Conservation (phyloP, 2,797 vertebrate genomes). For the Micropoecilia bifurca region DNA sequence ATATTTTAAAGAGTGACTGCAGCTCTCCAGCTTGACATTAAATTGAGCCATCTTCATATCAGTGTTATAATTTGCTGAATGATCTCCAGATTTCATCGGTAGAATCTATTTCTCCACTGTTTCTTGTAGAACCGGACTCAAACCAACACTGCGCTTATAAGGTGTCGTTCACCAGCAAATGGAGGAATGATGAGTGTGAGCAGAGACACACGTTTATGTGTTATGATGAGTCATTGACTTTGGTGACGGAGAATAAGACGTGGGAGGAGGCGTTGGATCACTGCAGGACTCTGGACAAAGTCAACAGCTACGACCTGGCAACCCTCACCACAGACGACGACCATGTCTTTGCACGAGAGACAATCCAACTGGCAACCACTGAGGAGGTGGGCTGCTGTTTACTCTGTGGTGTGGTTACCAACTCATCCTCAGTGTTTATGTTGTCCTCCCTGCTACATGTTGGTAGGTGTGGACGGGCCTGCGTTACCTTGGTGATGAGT, state of each 20-base stretch:
- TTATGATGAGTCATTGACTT: not conserved
- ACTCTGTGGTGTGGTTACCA: not conserved
- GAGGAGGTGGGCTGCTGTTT: not conserved
- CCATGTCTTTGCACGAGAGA: not conserved
- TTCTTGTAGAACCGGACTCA: not conserved
- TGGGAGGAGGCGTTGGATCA: not conserved
- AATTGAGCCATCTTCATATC: not conserved
- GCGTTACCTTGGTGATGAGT: not conserved
- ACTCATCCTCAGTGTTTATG: not conserved
- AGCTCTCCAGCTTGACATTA: not conserved
- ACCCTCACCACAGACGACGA: not conserved
- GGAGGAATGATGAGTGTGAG: not conserved
- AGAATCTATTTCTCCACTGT: not conserved
- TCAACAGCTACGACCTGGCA: not conserved
- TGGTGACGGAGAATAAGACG: not conserved
- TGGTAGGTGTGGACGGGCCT: slow-evolving; percentile 8
- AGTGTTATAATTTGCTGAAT: not conserved
- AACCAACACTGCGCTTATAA: not conserved
- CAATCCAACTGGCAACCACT: not conserved
- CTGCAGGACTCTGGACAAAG: not conserved
- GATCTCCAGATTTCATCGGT: not conserved
- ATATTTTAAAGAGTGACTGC: not conserved
- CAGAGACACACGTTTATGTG: not conserved
- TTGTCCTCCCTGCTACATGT: not conserved
- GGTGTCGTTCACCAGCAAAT: not conserved